Evolutionary conservation across 1,140 invertebrate species (phyloP), one percentile per base, ranked within the genome.

Genomic region (Panagrolaimus sp.): DNA sequence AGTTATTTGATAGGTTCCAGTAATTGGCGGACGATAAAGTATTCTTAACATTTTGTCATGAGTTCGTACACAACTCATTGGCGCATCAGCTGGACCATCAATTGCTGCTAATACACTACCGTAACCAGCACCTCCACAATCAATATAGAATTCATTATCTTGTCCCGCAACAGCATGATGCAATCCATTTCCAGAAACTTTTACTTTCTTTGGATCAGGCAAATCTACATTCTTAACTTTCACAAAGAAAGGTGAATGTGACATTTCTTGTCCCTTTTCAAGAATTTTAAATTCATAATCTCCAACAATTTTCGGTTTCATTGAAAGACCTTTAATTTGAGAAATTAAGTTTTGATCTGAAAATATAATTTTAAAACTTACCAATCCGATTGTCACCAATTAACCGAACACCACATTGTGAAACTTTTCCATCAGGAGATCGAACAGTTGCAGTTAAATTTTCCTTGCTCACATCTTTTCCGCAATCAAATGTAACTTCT

Each of bases 41-140:
- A 57, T 57, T 16, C 27, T 57, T 27, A 57, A 11, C 9, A 57
- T 27, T 27, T 57, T 57, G 8, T 57, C 51, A n/a, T 8, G 9
- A 11, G 51, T 57, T 1, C 51, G 11, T 11, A 57, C n/a, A 25
- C 51, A 57, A 13, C 51, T 57, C 51, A 57, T 57, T 27, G 51
- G 51, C 20, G 51, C 51, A 57, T 57, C 51, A 8, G 51, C 51
- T 57, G 51, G 51, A 23, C 51, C 51, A 20, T 57, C 51, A 16
- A 57, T 57, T 27, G 51, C 20, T 57, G 27, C 51, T 3, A 57
- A 27, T 2, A 57, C 51, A 27, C 51, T 57, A 3, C 51, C 51
- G 27, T 57, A 57, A 0, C 51, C 51, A 20, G 51, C 51, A 20
- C 27, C 27, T 27, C 20, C 14, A 27, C 51, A 57, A 57, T 57